These are phyloP conservation scores for Cyphomyrus plagiostoma DNA, from an alignment of 2,113 vertebrate genomes.

Conservation along the genomic window DNA sequence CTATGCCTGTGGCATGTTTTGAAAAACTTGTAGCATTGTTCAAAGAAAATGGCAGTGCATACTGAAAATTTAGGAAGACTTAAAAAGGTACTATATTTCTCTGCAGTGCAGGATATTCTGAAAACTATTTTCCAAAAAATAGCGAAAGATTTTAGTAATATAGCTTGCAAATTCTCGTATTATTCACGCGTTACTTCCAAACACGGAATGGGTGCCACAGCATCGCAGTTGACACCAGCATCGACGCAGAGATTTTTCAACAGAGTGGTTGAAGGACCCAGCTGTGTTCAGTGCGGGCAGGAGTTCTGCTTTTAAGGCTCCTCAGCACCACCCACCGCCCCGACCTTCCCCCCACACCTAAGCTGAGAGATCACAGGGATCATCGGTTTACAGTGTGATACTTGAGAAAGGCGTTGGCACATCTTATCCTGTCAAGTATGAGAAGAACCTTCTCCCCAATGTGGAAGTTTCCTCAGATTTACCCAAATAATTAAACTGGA, in stretches of 20 bases:
- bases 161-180: background rate
- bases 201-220: background rate
- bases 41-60: background rate
- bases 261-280: background rate
- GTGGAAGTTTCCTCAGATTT: background rate
- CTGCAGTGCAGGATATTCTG: background rate
- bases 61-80: background rate
- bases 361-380: background rate
- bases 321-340: background rate
- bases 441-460: background rate
- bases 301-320: background rate
- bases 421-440: background rate
- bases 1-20: background rate
- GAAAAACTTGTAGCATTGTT: background rate
- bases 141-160: background rate
- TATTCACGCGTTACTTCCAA: background rate
- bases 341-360: background rate
- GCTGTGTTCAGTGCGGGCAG: background rate
- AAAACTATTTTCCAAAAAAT: background rate
- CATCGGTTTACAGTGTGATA: background rate
- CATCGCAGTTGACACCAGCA: background rate
- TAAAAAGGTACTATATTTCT: background rate
- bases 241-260: background rate
- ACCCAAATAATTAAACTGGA: conserved; percentile 2
- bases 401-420: background rate